Conservation (phyloP, 1,140 invertebrate genomes). For the Halesus radiatus region DNA sequence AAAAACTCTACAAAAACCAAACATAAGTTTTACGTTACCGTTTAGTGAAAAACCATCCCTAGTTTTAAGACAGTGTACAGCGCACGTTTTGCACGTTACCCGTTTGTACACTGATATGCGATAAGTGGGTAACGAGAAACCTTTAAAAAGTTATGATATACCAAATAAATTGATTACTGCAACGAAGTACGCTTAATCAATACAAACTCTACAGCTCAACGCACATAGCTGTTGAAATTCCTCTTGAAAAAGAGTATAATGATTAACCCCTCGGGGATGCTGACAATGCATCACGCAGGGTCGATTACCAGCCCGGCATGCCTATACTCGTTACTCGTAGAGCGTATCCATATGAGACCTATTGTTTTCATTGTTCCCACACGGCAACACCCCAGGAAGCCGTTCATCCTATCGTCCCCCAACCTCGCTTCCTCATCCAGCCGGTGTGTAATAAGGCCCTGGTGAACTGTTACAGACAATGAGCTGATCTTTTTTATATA, state of each 20-base stretch:
- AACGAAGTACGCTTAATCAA: no score
- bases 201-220: no score
- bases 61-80: no score
- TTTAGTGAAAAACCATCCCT: no score
- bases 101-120: no score
- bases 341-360: constrained; percentile 3
- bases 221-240: constrained; percentile 45
- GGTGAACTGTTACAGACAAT: constrained; percentile 20
- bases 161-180: no score
- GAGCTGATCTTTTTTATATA: no score
- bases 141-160: no score
- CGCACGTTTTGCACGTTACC: no score
- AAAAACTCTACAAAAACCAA: no score
- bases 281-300: constrained; percentile 4
- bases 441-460: constrained; percentile 11
- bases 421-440: neutral
- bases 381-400: constrained; percentile 14
- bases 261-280: constrained; percentile 20
- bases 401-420: neutral
- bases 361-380: neutral
- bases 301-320: neutral
- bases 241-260: constrained; percentile 5
- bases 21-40: no score
- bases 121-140: no score
- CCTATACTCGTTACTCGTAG: neutral